phyloP scores from a whole-genome alignment of 64 coral and sea anemone species.

The Pocillopora damicornis region DNA sequence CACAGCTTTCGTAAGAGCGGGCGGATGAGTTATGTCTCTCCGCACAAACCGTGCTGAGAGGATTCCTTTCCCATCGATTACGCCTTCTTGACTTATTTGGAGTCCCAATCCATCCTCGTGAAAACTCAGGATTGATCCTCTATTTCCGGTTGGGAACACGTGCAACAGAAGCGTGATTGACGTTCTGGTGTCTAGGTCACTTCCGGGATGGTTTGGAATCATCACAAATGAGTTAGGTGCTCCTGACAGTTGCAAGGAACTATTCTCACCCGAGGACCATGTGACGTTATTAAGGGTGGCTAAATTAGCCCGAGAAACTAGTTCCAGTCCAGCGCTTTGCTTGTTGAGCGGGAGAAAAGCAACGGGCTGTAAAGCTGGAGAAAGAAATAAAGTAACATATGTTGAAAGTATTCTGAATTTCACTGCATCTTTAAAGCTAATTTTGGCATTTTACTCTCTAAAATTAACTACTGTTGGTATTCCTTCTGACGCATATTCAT shows the following conservation, averaged over 20 bases:
- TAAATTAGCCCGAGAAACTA: slow-evolving; percentile 45
- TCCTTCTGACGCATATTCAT: no score
- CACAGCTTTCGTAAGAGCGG: slow-evolving; percentile 22
- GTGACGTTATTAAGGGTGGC: slow-evolving; percentile 15
- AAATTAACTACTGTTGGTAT: no score
- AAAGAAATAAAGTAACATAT: not conserved
- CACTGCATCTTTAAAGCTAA: no score
- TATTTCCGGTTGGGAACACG: slow-evolving; percentile 49
- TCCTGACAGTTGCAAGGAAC: slow-evolving; percentile 36
- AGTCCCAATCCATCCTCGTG: slow-evolving; percentile 35
- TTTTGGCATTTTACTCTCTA: no score
- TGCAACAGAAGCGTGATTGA: slow-evolving; percentile 61
- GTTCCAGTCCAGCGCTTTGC: slow-evolving; percentile 14
- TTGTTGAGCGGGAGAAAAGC: slow-evolving; percentile 60
- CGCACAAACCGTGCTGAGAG: slow-evolving; percentile 29
- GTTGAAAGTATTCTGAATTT: no score
- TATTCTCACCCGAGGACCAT: slow-evolving; percentile 15
- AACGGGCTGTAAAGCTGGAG: slow-evolving; percentile 27
- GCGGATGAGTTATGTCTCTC: slow-evolving; percentile 13
- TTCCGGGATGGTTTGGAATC: slow-evolving; percentile 38
- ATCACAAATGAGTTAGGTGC: slow-evolving; percentile 41
- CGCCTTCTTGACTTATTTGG: slow-evolving; percentile 68
- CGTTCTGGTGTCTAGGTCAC: slow-evolving; percentile 44
- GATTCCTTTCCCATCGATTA: slow-evolving; percentile 42
- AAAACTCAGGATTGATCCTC: slow-evolving; percentile 68